A percentile compares a stretch with the other conserved stretches of the same genome.
These are phyloP conservation scores for Hypanus sabinus DNA, from an alignment of 2,113 vertebrate genomes.

Conservation along the genomic window DNA sequence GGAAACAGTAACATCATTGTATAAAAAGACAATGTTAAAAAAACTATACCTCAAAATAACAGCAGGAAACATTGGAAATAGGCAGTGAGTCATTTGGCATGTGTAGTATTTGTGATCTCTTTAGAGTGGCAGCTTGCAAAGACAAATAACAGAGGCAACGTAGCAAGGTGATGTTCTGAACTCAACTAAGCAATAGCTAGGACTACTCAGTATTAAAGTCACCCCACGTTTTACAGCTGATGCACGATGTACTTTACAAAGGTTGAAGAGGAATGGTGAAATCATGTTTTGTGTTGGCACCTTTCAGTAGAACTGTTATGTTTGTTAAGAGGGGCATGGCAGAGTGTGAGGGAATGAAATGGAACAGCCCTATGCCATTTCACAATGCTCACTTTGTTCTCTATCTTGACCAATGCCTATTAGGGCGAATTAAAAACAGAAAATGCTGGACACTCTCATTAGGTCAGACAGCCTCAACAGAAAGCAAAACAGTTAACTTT, in stretches of 20 bases:
- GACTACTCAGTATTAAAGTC: no score
- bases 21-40: conserved; percentile 40
- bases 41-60: background rate
- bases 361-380: background rate
- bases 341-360: background rate
- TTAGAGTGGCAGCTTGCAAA: no score
- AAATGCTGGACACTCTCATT: no score
- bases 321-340: background rate
- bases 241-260: no score
- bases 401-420: background rate
- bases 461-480: no score
- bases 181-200: no score
- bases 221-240: no score
- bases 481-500: no score
- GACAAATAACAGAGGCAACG: no score
- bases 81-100: background rate
- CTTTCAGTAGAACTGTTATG: background rate
- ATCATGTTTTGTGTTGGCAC: background rate
- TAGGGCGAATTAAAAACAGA: background rate
- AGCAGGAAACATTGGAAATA: background rate
- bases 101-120: background rate
- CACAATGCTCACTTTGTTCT: background rate
- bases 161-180: no score
- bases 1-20: conserved; percentile 38
- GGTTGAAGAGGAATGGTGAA: background rate